Evolutionary conservation across 2,797 vertebrate genomes (phyloP).

Genomic region (Chelonia mydas): DNA sequence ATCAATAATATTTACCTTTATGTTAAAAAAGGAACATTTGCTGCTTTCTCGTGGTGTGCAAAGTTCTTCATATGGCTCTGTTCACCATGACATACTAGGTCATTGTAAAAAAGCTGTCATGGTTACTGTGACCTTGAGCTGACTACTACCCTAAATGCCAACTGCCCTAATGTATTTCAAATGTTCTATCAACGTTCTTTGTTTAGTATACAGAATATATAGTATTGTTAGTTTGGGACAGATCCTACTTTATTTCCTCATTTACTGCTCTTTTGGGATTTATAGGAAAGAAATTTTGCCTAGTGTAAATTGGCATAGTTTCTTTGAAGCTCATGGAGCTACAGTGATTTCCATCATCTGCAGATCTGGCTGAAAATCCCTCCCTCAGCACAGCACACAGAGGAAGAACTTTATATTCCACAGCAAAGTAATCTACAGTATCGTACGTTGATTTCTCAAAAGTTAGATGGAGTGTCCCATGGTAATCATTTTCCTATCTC

Average conservation of each 20-base stretch:
- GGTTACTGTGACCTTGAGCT: neutral
- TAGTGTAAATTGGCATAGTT: neutral
- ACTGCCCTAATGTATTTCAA: neutral
- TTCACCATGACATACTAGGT: neutral
- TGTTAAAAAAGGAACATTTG: neutral
- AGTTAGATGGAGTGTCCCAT: neutral
- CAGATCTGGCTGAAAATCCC: neutral
- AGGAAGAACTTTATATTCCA: neutral
- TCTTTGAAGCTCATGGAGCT: neutral
- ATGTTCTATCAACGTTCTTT: neutral
- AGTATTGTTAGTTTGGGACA: neutral
- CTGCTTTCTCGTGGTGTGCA: neutral
- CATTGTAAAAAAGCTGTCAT: neutral
- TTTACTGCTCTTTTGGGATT: neutral
- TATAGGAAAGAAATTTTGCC: neutral
- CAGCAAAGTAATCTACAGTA: neutral
- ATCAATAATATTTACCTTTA: neutral
- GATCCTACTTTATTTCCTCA: neutral
- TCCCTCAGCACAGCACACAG: neutral
- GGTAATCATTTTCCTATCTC: neutral
- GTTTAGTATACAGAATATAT: neutral
- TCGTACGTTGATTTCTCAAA: neutral
- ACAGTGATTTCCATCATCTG: neutral
- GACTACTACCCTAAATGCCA: neutral
- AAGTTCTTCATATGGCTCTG: neutral